A percentile compares a stretch with the other conserved stretches of the same genome.
Evolutionary conservation across 2,113 vertebrate species (phyloP).

Genomic region (Crotophaga sulcirostris): DNA sequence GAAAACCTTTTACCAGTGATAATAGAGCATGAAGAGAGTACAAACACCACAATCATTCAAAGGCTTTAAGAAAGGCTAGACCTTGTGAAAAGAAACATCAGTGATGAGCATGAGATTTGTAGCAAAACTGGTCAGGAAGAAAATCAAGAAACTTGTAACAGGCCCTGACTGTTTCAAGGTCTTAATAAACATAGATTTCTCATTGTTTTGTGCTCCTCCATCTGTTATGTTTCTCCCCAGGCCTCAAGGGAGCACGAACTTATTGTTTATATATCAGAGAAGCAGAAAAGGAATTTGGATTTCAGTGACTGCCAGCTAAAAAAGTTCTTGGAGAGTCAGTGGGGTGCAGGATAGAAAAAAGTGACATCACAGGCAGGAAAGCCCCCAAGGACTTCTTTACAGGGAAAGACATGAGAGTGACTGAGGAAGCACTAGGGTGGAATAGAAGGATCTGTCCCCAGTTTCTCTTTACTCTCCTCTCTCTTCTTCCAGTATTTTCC

Average conservation of each 20-base stretch:
- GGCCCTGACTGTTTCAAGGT: background rate
- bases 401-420: background rate
- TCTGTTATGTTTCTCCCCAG: background rate
- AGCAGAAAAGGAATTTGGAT: background rate
- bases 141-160: background rate
- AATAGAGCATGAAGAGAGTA: background rate
- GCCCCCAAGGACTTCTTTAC: background rate
- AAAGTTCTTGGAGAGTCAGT: background rate
- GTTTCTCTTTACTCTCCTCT: background rate
- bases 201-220: background rate
- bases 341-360: background rate
- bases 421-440: background rate
- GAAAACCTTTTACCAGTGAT: background rate
- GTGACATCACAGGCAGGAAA: background rate
- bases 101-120: background rate
- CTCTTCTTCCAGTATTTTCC: background rate
- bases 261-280: background rate
- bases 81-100: background rate
- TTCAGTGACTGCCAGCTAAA: background rate
- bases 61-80: background rate
- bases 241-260: background rate
- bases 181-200: background rate
- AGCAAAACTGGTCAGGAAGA: background rate
- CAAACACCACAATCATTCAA: background rate
- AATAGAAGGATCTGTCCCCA: background rate